Conservation (phyloP, 2,113 vertebrate species). For the Alouatta palliata region DNA sequence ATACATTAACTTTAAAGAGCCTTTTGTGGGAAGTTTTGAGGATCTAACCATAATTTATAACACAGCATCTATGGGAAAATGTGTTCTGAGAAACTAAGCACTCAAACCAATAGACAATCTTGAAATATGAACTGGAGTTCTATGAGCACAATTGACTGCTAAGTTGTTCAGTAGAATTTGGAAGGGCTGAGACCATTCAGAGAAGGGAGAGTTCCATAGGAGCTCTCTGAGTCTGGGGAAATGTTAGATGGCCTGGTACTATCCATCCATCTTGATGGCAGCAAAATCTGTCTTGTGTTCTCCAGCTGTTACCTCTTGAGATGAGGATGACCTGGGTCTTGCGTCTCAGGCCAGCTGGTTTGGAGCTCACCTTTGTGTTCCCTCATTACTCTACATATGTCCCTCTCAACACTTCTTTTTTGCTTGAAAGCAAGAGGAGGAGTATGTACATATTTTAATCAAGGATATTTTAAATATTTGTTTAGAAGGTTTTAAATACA, state of each 20-base stretch:
- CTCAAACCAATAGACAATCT: slow-evolving; percentile 37
- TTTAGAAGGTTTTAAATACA: not conserved
- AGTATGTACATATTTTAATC: not conserved
- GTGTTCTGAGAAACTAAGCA: slow-evolving; percentile 13
- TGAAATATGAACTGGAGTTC: not conserved
- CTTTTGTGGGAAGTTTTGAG: slow-evolving; percentile 63
- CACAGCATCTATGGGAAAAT: slow-evolving; percentile 39
- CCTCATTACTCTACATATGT: not conserved
- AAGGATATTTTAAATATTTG: not conserved
- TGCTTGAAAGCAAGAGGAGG: not conserved
- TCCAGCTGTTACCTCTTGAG: not conserved
- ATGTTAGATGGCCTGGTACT: no score
- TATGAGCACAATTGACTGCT: not conserved
- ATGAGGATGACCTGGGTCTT: not conserved
- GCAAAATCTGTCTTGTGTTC: not conserved
- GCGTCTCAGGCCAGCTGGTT: not conserved
- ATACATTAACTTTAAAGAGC: slow-evolving; percentile 66
- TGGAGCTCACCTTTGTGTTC: not conserved
- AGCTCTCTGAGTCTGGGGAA: not conserved
- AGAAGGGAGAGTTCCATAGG: not conserved
- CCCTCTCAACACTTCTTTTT: not conserved
- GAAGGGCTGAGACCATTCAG: not conserved
- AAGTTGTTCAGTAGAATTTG: not conserved
- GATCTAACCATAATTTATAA: slow-evolving; percentile 57
- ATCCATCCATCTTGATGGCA: not conserved